Evolutionary conservation across 2,888 invertebrate genomes (phyloP), one percentile per base, ranked within the genome.

Genomic region (Nymphalis c-album): DNA sequence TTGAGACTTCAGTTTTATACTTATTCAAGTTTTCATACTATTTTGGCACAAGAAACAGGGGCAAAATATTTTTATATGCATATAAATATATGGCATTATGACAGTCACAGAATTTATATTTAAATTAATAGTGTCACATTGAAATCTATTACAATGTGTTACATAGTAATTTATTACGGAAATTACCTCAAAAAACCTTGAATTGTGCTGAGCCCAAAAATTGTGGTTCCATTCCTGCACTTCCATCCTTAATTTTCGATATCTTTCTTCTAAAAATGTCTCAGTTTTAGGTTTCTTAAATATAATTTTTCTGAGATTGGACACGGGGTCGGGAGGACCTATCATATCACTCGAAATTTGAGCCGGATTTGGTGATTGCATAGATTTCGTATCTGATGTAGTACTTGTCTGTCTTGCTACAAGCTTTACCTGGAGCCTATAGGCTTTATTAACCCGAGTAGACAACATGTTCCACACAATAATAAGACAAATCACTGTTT

Each of bases 121-220:
- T 40, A 40, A 13, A 40, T 40, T 13, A 40, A 40, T 40, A 40
- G 40, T 5, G 26, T 40, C 13, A 13, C 40, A 40, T 13, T 13
- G 13, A 55, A 17, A 20, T 55, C 18, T 57, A 17, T 40, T 46
- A n/a, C 18, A 18, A 5, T 26, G 17, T 51, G 0, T 18, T 31
- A 60, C 16, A 18, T 53, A 16, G 40, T 17, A 59, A 45, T 40
- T 53, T 68, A 61, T 72, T 35, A 61, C 64, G 68, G n/a, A 66
- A 68, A 35, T 45, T 81, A 91, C 91, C 84, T 95, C 93, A 78
- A 94, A 93, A 86, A 97, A 98, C 66, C 93, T 94, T 31, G 93
- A 93, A 80, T 98, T 98, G 77, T 98, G 97, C 71, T 93, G 92
- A 0, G 93, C 91, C 98, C 98, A 98, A 88, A 97, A 98, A 48